Evolutionary conservation across 2,888 invertebrate species (phyloP), one percentile per base, ranked within the genome.

Genomic region (Dolichopus griseipennis): DNA sequence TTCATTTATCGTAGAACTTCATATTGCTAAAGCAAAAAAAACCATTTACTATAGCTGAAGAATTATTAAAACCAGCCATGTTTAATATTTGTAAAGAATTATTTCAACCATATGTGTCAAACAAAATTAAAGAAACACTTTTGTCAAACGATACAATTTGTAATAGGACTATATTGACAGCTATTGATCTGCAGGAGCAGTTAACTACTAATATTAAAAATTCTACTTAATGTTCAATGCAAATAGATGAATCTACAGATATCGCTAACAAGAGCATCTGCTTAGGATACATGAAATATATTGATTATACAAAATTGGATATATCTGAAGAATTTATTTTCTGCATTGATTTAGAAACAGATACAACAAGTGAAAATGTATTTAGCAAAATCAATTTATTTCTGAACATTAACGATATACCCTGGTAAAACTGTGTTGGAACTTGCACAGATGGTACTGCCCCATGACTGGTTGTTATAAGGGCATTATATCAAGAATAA

Each of bases 131-230:
- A 64, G 64, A 64, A 64, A 66, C 34, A 62, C 66, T 63, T 34
- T 63, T 66, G 66, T 66, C 61, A 66, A 66, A 62, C 62, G 62
- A 66, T 63, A 66, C 62, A 62, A 66, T 66, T 62, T 61, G 66
- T 66, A 61, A 66, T 20, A 66, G 66, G 12, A 62, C 66, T 66
- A 62, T 62, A 37, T 37, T 66, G 61, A 66, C 62, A 62, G 62
- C 66, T 33, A 66, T 63, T 62, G 62, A 66, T 66, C 34, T 66
- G 37, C 66, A 64, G 64, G 64, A 64, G 64, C 64, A 64, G 64
- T 64, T 64, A 37, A 64, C 34, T 64, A 64, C 20, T n/a, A 34
- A 64, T 66, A 37, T 66, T 37, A 66, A 66, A 66, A 66, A 66
- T 61, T 62, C 62, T 62, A 62, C 62, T 62, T 64, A 5, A n/a